A percentile compares a stretch with the other conserved stretches of the same genome.
Conservation (phyloP, 2,888 invertebrate species). For the Lydus trimaculatus region DNA sequence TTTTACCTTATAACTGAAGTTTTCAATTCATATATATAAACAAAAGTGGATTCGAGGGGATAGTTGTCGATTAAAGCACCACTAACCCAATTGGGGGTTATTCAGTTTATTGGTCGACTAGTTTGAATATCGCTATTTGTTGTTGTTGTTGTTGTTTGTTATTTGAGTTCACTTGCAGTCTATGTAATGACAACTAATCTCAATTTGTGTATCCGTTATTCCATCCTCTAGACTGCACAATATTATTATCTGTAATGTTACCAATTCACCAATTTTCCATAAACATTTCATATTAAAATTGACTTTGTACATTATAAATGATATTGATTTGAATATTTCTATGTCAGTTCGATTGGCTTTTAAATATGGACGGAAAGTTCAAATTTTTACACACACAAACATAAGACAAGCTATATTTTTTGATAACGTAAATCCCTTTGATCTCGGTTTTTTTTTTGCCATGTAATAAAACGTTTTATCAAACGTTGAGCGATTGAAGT, state of each 20-base stretch:
- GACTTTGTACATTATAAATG: constrained; percentile 12
- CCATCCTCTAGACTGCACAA: constrained; percentile 33
- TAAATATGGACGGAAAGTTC: neutral
- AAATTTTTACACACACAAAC: neutral
- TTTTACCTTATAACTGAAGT: neutral
- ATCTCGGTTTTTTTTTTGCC: neutral
- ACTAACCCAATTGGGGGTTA: constrained; percentile 5
- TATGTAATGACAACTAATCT: constrained; percentile 45
- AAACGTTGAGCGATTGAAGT: neutral
- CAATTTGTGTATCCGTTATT: constrained; percentile 43
- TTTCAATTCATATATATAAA: neutral
- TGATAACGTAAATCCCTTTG: neutral
- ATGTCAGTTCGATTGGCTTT: neutral
- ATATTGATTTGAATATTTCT: neutral
- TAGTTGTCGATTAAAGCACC: neutral
- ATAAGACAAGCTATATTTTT: neutral
- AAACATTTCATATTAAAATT: constrained; percentile 12
- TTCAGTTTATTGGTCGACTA: constrained; percentile 33
- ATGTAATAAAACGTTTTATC: constrained; percentile 4
- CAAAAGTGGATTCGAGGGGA: neutral
- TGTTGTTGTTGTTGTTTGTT: constrained; percentile 16
- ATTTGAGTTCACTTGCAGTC: constrained; percentile 42
- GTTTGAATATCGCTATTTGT: constrained; percentile 36
- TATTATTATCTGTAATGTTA: constrained; percentile 42
- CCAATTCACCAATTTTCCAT: constrained; percentile 27